Evolutionary conservation across 2,113 vertebrate genomes (phyloP).

Genomic region (Sylvilagus bachmani): DNA sequence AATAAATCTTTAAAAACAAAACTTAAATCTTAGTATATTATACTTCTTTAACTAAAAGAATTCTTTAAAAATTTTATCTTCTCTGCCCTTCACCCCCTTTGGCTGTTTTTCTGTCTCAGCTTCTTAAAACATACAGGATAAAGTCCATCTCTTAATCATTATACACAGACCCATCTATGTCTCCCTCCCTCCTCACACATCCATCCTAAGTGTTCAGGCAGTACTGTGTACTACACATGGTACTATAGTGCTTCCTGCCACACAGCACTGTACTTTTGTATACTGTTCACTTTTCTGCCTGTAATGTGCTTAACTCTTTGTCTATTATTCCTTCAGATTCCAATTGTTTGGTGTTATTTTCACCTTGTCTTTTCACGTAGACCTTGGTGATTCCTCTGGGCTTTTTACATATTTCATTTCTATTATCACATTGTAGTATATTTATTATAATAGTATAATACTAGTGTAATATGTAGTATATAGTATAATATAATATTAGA

Average conservation of each 20-base stretch:
- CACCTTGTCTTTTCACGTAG: neutral
- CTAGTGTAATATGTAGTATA: too few species aligned
- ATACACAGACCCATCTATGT: neutral
- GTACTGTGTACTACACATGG: too few species aligned
- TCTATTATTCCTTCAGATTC: neutral
- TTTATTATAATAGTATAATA: neutral
- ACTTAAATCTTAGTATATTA: neutral
- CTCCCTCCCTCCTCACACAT: neutral
- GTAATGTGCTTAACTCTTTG: neutral
- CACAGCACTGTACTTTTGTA: neutral
- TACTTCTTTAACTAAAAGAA: slow-evolving; percentile 33
- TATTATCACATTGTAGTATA: neutral
- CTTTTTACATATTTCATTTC: neutral
- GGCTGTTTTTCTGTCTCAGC: neutral
- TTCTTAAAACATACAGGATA: neutral
- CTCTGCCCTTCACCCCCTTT: too few species aligned
- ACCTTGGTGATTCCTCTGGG: neutral
- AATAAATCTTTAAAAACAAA: too few species aligned
- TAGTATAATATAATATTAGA: too few species aligned
- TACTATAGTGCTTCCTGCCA: too few species aligned
- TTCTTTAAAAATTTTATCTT: neutral
- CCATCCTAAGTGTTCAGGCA: neutral
- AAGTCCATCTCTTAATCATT: neutral
- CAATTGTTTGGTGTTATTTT: neutral
- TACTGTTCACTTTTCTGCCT: neutral